phyloP scores from a whole-genome alignment of 1,140 invertebrate species.

The Pollicipes pollicipes region DNA sequence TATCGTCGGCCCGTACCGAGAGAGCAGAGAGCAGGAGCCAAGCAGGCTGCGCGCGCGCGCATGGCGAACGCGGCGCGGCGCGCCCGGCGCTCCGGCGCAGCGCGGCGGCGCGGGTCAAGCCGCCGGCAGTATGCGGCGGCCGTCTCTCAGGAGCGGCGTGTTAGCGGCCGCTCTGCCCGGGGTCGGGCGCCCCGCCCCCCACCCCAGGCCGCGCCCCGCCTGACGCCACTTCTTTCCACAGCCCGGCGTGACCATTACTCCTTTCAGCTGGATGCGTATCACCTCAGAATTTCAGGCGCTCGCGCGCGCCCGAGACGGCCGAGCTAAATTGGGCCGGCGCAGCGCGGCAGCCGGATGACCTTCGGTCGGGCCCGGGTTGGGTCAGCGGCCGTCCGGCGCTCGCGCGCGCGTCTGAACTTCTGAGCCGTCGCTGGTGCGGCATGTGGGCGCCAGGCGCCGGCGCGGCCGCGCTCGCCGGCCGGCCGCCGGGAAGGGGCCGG shows the following conservation, averaged over 20 bases:
- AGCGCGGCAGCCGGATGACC: no score
- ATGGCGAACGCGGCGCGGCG: no score
- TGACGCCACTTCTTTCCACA: neutral
- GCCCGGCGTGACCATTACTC: neutral
- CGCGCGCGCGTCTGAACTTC: neutral
- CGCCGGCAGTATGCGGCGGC: no score
- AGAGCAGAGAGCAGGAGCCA: slow-evolving; percentile 6
- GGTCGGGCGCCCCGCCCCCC: no score
- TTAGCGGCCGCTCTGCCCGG: no score
- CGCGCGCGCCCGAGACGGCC: neutral
- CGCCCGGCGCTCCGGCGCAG: no score
- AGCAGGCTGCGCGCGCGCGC: slow-evolving; percentile 6
- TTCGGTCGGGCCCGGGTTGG: no score
- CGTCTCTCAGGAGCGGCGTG: no score
- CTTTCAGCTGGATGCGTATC: neutral
- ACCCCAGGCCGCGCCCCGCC: neutral
- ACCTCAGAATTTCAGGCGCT: neutral
- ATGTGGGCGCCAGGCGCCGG: neutral
- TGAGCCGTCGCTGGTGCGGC: neutral
- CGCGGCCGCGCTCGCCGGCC: no score
- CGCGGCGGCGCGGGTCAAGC: no score
- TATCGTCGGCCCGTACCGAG: slow-evolving; percentile 1
- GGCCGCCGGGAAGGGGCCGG: no score
- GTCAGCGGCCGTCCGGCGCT: no score
- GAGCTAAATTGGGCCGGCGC: neutral